Conservation (phyloP, 2,113 vertebrate species). For the Alouatta palliata region DNA sequence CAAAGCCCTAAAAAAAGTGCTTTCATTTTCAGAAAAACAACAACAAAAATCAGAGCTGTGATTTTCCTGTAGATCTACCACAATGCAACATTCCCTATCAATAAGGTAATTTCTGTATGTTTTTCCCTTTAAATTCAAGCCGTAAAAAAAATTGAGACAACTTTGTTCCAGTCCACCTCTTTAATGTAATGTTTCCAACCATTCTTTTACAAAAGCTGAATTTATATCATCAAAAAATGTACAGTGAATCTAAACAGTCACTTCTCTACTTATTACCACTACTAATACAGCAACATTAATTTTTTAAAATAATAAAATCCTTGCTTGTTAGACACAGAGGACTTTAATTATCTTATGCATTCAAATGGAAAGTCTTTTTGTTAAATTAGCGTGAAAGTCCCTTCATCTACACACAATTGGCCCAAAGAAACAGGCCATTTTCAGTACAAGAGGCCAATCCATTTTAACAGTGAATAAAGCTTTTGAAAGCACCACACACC, state of each 20-base stretch:
- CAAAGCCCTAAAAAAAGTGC: constrained; percentile 36
- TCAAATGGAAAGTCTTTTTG: constrained; percentile 74
- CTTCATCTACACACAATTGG: constrained; percentile 78
- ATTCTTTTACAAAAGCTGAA: constrained; percentile 49
- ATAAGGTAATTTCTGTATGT: background rate
- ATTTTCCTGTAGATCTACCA: constrained; percentile 48
- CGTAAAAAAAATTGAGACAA: constrained; percentile 36
- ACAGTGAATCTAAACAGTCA: constrained; percentile 6
- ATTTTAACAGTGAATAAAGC: constrained; percentile 77
- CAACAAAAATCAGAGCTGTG: constrained; percentile 56
- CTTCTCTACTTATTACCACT: constrained; percentile 46
- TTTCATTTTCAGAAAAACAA: constrained; percentile 70
- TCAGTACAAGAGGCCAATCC: constrained; percentile 76
- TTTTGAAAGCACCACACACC: constrained; percentile 77
- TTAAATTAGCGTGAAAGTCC: constrained; percentile 77
- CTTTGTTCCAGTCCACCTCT: constrained; percentile 42
- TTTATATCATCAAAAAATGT: constrained; percentile 41
- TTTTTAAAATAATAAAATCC: constrained; percentile 59
- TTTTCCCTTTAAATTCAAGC: constrained; percentile 47
- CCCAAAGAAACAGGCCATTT: constrained; percentile 77
- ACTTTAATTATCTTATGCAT: constrained; percentile 75
- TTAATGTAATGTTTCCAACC: constrained; percentile 30
- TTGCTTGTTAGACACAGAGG: constrained; percentile 58
- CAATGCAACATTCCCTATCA: constrained; percentile 7
- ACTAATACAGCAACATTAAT: constrained; percentile 64